A percentile compares a stretch with the other conserved stretches of the same genome.
Evolutionary conservation across 2,113 vertebrate genomes (phyloP).

Genomic region (Austrofundulus limnaeus): DNA sequence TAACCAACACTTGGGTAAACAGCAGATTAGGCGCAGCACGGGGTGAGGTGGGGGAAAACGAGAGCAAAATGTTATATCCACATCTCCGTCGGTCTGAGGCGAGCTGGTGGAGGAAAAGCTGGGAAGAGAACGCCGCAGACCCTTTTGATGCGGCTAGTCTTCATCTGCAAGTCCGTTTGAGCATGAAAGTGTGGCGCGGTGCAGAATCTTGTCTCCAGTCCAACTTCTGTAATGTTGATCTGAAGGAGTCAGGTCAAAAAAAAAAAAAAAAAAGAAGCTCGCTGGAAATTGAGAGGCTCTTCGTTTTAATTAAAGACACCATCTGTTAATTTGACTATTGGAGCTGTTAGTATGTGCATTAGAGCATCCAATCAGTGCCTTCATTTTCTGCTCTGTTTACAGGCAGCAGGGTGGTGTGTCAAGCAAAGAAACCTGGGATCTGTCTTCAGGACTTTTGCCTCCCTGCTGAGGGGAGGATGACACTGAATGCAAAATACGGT

Average conservation of each 20-base stretch:
- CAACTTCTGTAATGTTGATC: slow-evolving; percentile 41
- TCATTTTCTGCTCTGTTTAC: slow-evolving; percentile 41
- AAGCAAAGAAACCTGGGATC: background rate
- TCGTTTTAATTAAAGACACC: slow-evolving; percentile 57
- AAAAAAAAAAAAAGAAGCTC: too few relatives aligned
- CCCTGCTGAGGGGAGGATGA: slow-evolving; percentile 24
- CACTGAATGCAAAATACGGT: background rate
- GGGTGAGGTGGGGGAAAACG: slow-evolving; percentile 28
- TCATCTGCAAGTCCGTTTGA: slow-evolving; percentile 69
- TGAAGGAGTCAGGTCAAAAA: slow-evolving; percentile 45
- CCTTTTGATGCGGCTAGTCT: slow-evolving; percentile 53
- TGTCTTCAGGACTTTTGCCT: background rate
- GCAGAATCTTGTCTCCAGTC: slow-evolving; percentile 36
- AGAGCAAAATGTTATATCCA: slow-evolving; percentile 64
- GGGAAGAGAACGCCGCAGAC: slow-evolving; percentile 25
- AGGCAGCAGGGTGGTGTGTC: slow-evolving; percentile 15
- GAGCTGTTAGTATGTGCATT: slow-evolving; percentile 19
- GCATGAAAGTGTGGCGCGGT: slow-evolving; percentile 37
- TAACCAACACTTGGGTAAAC: slow-evolving; percentile 68
- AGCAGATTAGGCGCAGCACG: slow-evolving; percentile 51
- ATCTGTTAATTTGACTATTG: slow-evolving; percentile 59
- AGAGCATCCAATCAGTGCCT: slow-evolving; percentile 3
- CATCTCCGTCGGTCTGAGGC: slow-evolving; percentile 35
- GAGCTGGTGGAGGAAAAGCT: slow-evolving; percentile 13
- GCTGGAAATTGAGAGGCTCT: slow-evolving; percentile 21